Conservation (phyloP, 2,888 invertebrate species). For the Volucella bombylans region DNA sequence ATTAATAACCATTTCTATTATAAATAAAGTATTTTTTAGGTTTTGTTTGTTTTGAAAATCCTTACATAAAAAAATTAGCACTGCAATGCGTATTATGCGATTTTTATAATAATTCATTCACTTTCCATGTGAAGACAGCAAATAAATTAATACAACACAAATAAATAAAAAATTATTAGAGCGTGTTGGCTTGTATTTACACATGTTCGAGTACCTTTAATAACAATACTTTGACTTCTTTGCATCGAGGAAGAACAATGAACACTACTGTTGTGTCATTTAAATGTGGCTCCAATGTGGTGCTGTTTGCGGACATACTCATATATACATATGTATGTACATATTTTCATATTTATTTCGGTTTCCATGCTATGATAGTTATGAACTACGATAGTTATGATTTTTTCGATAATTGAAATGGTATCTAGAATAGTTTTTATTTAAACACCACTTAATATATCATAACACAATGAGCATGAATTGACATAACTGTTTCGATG, state of each 20-base stretch:
- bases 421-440: slow-evolving; percentile 18
- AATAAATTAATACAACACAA: slow-evolving; percentile 57
- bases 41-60: too few species aligned
- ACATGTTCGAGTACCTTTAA: slow-evolving; percentile 10
- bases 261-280: slow-evolving; percentile 37
- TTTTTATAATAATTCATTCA: not conserved
- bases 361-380: too few species aligned
- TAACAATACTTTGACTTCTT: slow-evolving; percentile 16
- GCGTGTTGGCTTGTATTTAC: slow-evolving; percentile 36
- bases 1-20: too few species aligned
- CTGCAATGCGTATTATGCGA: not conserved
- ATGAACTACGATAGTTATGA: slow-evolving; percentile 10
- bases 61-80: not conserved
- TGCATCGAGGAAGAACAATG: slow-evolving; percentile 47
- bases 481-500: slow-evolving; percentile 39
- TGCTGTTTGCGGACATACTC: slow-evolving; percentile 1
- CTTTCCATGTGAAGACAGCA: slow-evolving; percentile 12
- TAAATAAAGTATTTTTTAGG: too few species aligned
- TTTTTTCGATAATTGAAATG: slow-evolving; percentile 25
- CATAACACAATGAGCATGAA: slow-evolving; percentile 17
- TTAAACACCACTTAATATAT: slow-evolving; percentile 43
- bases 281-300: slow-evolving; percentile 15
- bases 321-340: not conserved
- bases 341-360: slow-evolving; percentile 7
- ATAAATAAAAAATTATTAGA: slow-evolving; percentile 60